These are phyloP conservation scores for Trichonephila clavata DNA, from an alignment of 1,140 invertebrate genomes.

Conservation along the genomic window DNA sequence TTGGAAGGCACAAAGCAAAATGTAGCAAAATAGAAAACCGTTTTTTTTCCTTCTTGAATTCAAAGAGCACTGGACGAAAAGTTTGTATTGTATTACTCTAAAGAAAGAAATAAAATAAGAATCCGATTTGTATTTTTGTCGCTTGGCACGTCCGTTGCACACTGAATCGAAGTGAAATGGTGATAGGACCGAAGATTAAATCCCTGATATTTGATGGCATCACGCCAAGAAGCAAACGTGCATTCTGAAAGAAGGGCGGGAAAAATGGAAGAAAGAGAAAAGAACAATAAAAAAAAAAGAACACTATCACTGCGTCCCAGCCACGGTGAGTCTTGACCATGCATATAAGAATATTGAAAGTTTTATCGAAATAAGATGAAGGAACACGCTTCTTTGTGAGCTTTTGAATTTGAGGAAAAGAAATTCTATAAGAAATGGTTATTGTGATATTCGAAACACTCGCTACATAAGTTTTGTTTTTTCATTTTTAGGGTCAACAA, in stretches of 20 bases:
- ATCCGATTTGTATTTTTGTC: slow-evolving; percentile 3
- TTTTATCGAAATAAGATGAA: slow-evolving; percentile 30
- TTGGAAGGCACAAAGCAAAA: too few species aligned
- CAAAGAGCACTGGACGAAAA: not conserved
- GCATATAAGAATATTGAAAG: slow-evolving; percentile 30
- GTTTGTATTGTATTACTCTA: slow-evolving; percentile 17
- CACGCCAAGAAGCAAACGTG: slow-evolving; percentile 33
- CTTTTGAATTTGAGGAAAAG: not conserved
- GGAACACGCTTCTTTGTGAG: not conserved
- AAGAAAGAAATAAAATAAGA: not conserved
- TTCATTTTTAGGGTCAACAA: not conserved
- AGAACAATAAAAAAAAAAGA: too few species aligned
- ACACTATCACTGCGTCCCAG: not conserved
- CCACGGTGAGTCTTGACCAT: not conserved
- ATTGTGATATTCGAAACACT: not conserved
- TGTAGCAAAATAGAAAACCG: too few species aligned
- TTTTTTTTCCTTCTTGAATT: not conserved
- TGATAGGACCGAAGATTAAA: slow-evolving; percentile 29
- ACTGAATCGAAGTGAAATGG: slow-evolving; percentile 13
- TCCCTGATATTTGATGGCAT: slow-evolving; percentile 39
- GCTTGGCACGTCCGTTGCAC: not conserved
- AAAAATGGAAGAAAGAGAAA: not conserved
- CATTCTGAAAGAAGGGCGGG: not conserved
- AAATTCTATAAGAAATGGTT: not conserved
- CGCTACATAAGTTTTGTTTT: not conserved